Evolutionary conservation across 2,797 vertebrate species (phyloP).

Genomic region (Gobio occitaniae): DNA sequence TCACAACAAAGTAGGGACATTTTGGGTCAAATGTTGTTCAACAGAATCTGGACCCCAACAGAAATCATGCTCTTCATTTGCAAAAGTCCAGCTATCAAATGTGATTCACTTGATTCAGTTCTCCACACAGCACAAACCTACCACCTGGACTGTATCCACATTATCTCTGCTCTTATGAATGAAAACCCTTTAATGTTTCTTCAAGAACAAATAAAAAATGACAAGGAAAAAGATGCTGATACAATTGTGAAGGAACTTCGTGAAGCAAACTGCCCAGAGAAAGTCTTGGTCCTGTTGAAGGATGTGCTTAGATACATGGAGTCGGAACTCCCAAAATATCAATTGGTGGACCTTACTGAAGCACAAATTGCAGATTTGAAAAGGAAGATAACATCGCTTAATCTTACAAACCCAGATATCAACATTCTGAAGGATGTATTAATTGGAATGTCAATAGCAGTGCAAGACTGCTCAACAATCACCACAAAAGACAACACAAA

Average conservation of each 20-base stretch:
- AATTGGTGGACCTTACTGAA: slow-evolving; percentile 6
- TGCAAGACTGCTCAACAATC: slow-evolving; percentile 37
- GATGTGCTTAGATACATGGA: slow-evolving; percentile 49
- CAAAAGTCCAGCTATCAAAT: slow-evolving; percentile 13
- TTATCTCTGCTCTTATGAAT: slow-evolving; percentile 41
- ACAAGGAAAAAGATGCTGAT: slow-evolving; percentile 55
- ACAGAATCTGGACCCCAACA: slow-evolving; percentile 56
- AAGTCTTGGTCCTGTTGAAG: slow-evolving; percentile 37
- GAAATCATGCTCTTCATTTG: slow-evolving; percentile 57
- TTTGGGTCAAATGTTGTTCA: slow-evolving; percentile 59
- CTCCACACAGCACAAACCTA: slow-evolving; percentile 58
- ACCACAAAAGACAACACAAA: neutral
- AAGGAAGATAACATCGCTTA: neutral
- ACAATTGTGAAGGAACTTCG: slow-evolving; percentile 55
- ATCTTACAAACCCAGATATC: slow-evolving; percentile 24
- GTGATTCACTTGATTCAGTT: slow-evolving; percentile 40
- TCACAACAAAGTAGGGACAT: slow-evolving; percentile 31
- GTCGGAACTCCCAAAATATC: slow-evolving; percentile 41
- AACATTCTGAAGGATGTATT: slow-evolving; percentile 26
- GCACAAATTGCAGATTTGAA: slow-evolving; percentile 2
- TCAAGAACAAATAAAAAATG: neutral
- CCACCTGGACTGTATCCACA: slow-evolving; percentile 16
- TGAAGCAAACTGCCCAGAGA: slow-evolving; percentile 46
- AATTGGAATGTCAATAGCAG: slow-evolving; percentile 43
- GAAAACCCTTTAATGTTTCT: slow-evolving; percentile 47